Evolutionary conservation across 2,888 invertebrate species (phyloP).

Genomic region (Nomada fabriciana): DNA sequence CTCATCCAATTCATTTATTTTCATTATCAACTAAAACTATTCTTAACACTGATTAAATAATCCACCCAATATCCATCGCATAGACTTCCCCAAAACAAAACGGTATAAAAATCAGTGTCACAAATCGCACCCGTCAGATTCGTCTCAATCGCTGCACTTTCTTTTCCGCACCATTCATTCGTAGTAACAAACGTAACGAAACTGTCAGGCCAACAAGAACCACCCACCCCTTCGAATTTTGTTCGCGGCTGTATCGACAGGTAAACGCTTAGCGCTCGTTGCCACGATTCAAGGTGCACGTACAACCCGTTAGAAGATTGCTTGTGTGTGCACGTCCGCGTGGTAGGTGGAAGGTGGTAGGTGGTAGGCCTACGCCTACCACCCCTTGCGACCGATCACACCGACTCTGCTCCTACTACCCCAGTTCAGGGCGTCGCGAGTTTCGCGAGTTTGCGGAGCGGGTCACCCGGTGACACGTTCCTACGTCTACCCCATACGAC

Average conservation of each 20-base stretch:
- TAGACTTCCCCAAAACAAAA: too few species aligned
- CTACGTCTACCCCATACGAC: slow-evolving; percentile 41
- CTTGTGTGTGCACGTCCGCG: neutral
- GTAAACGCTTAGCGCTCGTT: slow-evolving; percentile 44
- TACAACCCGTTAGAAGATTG: slow-evolving; percentile 34
- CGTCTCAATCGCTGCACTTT: too few species aligned
- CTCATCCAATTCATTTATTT: too few species aligned
- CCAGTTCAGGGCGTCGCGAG: slow-evolving; percentile 77
- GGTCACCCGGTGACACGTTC: slow-evolving; percentile 81
- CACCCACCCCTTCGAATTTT: slow-evolving; percentile 21
- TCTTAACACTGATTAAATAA: too few species aligned
- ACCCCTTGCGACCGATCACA: slow-evolving; percentile 53
- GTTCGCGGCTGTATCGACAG: slow-evolving; percentile 47
- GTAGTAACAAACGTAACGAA: neutral
- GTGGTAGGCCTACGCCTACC: slow-evolving; percentile 69
- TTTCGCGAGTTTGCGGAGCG: slow-evolving; percentile 76
- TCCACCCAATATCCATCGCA: too few species aligned
- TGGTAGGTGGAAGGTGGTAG: slow-evolving; percentile 34
- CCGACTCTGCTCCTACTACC: slow-evolving; percentile 78
- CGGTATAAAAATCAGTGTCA: too few species aligned
- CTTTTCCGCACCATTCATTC: too few species aligned
- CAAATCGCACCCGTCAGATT: too few species aligned
- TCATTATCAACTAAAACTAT: too few species aligned
- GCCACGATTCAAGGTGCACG: slow-evolving; percentile 37
- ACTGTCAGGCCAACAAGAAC: neutral